Conservation (phyloP, 2,888 invertebrate genomes). For the Cantharis rufa region DNA sequence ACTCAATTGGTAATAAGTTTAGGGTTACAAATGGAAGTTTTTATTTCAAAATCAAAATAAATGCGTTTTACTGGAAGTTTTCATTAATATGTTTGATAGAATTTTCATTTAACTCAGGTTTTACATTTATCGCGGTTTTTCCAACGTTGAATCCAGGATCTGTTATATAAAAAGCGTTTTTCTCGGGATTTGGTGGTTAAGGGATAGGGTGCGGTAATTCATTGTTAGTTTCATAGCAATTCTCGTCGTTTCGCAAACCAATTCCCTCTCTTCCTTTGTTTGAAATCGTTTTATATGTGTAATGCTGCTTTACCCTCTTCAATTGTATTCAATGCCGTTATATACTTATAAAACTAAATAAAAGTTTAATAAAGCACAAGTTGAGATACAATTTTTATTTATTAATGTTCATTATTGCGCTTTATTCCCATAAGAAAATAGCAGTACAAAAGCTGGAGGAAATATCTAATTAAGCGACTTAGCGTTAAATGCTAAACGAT, state of each 20-base stretch:
- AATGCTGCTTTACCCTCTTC: conserved; percentile 6
- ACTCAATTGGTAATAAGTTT: neutral
- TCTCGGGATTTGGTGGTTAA: conserved; percentile 16
- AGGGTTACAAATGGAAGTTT: conserved; percentile 7
- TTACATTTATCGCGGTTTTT: conserved; percentile 17
- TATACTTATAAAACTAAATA: neutral
- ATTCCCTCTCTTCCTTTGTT: conserved; percentile 9
- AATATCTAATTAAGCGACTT: neutral
- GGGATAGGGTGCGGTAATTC: conserved; percentile 20
- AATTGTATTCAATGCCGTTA: conserved; percentile 1
- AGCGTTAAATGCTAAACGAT: neutral
- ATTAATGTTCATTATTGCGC: neutral
- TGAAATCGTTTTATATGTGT: conserved; percentile 17
- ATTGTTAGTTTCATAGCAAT: conserved; percentile 21
- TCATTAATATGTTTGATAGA: conserved; percentile 17
- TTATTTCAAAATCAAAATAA: conserved; percentile 3
- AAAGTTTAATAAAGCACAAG: neutral
- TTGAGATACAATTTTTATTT: neutral
- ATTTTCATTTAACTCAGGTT: conserved; percentile 20
- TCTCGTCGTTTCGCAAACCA: conserved; percentile 18
- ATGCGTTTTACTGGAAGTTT: neutral
- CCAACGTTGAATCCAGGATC: conserved; percentile 10
- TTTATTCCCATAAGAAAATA: neutral
- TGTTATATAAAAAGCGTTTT: conserved; percentile 17
- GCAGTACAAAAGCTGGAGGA: neutral